A percentile compares a stretch with the other conserved stretches of the same genome.
These are phyloP conservation scores for Cryptoblepharus egeriae DNA, from an alignment of 2,797 vertebrate genomes.

Conservation along the genomic window DNA sequence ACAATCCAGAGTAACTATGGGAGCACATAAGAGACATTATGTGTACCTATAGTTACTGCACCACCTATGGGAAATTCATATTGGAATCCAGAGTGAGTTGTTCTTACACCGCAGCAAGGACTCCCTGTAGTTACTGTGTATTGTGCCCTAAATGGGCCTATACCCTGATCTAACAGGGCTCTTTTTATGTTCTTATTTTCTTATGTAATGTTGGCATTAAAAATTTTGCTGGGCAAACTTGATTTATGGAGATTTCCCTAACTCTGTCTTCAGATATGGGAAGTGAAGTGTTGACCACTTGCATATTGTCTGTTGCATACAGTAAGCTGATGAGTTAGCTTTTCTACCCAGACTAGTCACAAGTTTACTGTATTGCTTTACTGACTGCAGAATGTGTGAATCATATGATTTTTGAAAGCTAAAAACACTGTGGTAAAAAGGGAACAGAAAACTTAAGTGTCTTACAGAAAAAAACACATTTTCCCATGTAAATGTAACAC, in stretches of 20 bases:
- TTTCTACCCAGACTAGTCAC: constrained; percentile 49
- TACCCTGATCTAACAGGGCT: too few species aligned
- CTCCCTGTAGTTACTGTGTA: too few species aligned
- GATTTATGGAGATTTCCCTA: not conserved
- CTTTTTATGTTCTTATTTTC: too few species aligned
- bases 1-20: too few species aligned
- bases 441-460: constrained; percentile 68
- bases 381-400: constrained; percentile 34
- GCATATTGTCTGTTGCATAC: constrained; percentile 13
- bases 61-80: too few species aligned
- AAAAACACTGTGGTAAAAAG: constrained; percentile 47
- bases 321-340: constrained; percentile 56
- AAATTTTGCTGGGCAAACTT: not conserved
- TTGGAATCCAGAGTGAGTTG: too few species aligned
- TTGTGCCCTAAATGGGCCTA: too few species aligned
- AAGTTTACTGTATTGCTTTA: constrained; percentile 52
- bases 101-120: too few species aligned
- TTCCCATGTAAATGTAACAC: not conserved
- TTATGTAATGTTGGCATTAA: too few species aligned
- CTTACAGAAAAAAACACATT: constrained; percentile 42
- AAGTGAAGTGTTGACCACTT: constrained; percentile 34
- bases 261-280: constrained; percentile 25
- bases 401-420: constrained; percentile 18
- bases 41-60: too few species aligned
- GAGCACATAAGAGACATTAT: too few species aligned